Base-by-base conservation (phyloP, 2,113 vertebrate genomes). In the Boleophthalmus pectinirostris region DNA sequence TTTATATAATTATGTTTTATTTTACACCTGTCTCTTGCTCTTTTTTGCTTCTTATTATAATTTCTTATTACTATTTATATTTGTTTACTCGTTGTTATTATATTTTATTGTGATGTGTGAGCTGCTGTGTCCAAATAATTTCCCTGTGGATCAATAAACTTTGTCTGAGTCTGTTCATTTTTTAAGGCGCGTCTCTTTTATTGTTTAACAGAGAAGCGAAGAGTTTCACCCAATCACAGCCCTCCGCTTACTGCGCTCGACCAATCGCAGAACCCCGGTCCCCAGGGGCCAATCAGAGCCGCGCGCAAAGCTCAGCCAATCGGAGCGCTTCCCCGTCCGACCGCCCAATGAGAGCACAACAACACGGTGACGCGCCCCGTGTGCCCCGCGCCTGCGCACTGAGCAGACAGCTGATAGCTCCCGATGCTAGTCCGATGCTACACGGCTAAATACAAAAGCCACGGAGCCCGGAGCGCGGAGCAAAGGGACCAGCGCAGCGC, bases 371-470 rank as follows among this genome's bases (percentile, higher is more conserved):
- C 90, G 92, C 92, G 70, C 66, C 87, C 90, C 88, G n/a, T 63
- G n/a, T 79, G 57, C 66, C 82, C 51, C 79, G 95, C 96, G 96
- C 96, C 90, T 94, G 96, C 87, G 96, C 95, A 92, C 16, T 86
- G 81, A 51, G 70, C 68, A 76, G 80, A 94, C 90, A 93, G 85
- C 92, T 91, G 88, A 92, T 91, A 95, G 94, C 95, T 95, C 95
- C 92, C 96, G 25, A 58, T 58, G 56, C 95, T 97, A 93, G 96
- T 54, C 51, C 5, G 51, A 95, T 96, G 94, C 95, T 96, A 95
- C 95, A 94, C 91, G 89, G 96, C 93, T 94, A 94, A 95, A 95
- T 95, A 94, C 60, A 63, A 94, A 95, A 94, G 94, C 84, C 84
- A 88, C 89, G 94, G 93, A 94, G 46, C 93, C 89, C 92, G 86